A percentile compares a stretch with the other conserved stretches of the same genome.
These are phyloP conservation scores for Scaptomyza graminum DNA, from an alignment of 1,140 invertebrate genomes.

Conservation along the genomic window DNA sequence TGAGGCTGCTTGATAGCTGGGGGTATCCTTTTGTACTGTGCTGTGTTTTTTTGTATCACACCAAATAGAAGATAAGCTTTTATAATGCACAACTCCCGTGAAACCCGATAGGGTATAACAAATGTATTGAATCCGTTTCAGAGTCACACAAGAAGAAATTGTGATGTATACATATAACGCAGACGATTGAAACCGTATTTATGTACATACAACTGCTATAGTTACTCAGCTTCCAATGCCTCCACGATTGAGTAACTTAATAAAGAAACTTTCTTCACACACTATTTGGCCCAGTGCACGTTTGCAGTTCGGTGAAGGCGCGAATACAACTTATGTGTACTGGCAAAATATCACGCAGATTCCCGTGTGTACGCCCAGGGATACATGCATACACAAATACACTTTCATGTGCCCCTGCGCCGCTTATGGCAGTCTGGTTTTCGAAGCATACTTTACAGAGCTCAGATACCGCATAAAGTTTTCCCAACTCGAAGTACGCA, in stretches of 20 bases:
- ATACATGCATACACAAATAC: neutral
- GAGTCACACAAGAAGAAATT: constrained; percentile 3
- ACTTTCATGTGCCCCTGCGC: too few relatives aligned
- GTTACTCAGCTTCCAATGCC: too few relatives aligned
- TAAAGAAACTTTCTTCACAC: neutral
- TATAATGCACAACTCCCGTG: too few relatives aligned
- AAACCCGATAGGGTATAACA: neutral
- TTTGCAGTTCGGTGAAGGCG: constrained; percentile 9
- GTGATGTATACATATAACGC: too few relatives aligned
- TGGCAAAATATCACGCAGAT: constrained; percentile 19
- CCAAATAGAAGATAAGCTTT: neutral
- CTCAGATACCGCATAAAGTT: constrained; percentile 1
- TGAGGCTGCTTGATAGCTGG: neutral
- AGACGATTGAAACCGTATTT: too few relatives aligned
- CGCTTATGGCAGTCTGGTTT: neutral
- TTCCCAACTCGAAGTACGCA: neutral
- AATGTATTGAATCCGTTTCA: too few relatives aligned
- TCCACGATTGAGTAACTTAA: too few relatives aligned
- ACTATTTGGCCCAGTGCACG: constrained; percentile 19
- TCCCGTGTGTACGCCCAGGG: neutral
- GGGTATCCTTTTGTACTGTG: neutral
- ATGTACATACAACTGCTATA: too few relatives aligned
- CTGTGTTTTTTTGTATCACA: neutral
- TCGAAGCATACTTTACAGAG: constrained; percentile 10
- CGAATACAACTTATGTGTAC: constrained; percentile 36